Percentiles rank a stretch among this genome's conserved stretches.
Conservation (phyloP, 2,797 vertebrate species). For the Florisuga fusca region DNA sequence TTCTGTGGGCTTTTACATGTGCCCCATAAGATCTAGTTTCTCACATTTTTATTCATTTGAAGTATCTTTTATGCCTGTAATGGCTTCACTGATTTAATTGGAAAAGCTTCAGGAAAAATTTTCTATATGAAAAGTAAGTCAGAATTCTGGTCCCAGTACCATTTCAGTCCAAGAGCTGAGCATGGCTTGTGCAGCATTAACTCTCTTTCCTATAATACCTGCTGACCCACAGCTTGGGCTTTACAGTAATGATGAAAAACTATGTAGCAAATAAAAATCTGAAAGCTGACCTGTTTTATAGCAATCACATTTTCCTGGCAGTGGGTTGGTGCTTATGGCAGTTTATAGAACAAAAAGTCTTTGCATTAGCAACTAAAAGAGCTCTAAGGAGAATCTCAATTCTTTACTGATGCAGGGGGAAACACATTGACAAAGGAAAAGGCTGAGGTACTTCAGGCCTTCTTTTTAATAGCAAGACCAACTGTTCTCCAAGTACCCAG, state of each 20-base stretch:
- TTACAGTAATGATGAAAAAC: not conserved
- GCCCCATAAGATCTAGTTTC: not conserved
- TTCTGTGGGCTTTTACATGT: not conserved
- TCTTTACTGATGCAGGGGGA: no score
- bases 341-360: not conserved
- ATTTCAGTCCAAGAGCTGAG: not conserved
- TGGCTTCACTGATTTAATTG: not conserved
- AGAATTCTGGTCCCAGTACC: not conserved
- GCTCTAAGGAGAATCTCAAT: no score
- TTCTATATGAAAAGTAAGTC: not conserved
- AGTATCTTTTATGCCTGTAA: not conserved
- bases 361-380: not conserved
- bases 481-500: not conserved
- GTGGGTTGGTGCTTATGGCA: not conserved
- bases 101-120: not conserved
- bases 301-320: not conserved
- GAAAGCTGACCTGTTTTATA: not conserved
- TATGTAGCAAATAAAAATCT: not conserved
- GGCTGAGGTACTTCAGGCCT: no score
- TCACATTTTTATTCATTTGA: not conserved
- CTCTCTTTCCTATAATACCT: not conserved
- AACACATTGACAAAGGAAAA: not conserved
- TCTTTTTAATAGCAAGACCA: not conserved
- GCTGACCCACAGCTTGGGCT: not conserved
- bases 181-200: not conserved